Percentiles rank a stretch among this genome's conserved stretches.
Conservation (phyloP, 2,888 invertebrate species). For the Volucella bombylans region DNA sequence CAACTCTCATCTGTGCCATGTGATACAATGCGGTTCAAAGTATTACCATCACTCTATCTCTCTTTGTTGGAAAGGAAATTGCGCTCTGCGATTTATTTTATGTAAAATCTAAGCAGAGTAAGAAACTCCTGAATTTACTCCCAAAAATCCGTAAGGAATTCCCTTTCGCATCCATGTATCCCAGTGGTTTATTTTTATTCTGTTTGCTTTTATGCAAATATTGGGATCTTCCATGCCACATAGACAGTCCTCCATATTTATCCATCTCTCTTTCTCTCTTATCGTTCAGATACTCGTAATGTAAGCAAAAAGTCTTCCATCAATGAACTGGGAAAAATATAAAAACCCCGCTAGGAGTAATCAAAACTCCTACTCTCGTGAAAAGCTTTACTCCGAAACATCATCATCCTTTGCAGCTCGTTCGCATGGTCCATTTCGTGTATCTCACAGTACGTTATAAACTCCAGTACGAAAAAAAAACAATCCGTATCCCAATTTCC, state of each 20-base stretch:
- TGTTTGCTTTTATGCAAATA: neutral
- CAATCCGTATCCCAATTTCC: slow-evolving; percentile 22
- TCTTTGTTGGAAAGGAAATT: slow-evolving; percentile 5
- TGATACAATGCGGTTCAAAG: slow-evolving; percentile 10
- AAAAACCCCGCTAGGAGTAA: slow-evolving; percentile 79
- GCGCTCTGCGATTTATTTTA: slow-evolving; percentile 18
- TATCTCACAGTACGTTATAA: slow-evolving; percentile 25
- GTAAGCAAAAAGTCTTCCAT: slow-evolving; percentile 52
- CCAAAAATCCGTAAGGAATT: slow-evolving; percentile 60
- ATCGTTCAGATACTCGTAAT: slow-evolving; percentile 18
- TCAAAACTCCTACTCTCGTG: slow-evolving; percentile 81
- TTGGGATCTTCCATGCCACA: slow-evolving; percentile 13
- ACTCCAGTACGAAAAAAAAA: slow-evolving; percentile 8
- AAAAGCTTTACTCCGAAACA: slow-evolving; percentile 77
- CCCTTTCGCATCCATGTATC: slow-evolving; percentile 22
- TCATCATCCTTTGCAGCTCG: slow-evolving; percentile 48
- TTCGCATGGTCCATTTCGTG: neutral
- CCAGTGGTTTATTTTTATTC: slow-evolving; percentile 17
- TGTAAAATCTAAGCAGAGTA: slow-evolving; percentile 10
- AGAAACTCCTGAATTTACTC: slow-evolving; percentile 46
- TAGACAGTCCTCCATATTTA: slow-evolving; percentile 22
- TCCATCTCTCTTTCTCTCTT: slow-evolving; percentile 30
- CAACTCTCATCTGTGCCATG: slow-evolving; percentile 26
- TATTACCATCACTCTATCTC: slow-evolving; percentile 21
- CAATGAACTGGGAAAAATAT: slow-evolving; percentile 75